Base-by-base conservation (phyloP, 2,113 vertebrate genomes). In the Nestor notabilis region DNA sequence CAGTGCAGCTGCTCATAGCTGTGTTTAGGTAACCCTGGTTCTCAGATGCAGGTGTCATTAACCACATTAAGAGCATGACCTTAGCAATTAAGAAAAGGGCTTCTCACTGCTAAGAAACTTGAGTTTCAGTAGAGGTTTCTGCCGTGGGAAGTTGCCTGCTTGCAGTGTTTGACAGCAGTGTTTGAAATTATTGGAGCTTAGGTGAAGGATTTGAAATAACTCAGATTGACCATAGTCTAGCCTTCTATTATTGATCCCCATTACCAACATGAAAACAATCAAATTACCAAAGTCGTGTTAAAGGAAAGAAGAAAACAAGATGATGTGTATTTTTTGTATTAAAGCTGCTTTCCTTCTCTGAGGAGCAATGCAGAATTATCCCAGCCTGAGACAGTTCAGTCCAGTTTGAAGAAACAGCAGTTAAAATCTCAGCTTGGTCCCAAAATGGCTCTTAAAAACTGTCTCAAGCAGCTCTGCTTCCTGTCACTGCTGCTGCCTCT, bases 291-390 rank as follows among this genome's bases (percentile, higher is more conserved):
- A 53, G 12, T 43, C 21, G 71, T 84, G 13, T 85, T 72, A 89
- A 95, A 89, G 39, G 53, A 93, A 95, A 97, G 84, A 96, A 93
- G 90, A 96, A 97, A 78, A 72, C 80, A 76, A 96, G 81, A 84
- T 52, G 37, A 61, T 85, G 70, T 63, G 80, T 83, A 93, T 37
- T 7, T 58, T 95, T 61, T 82, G 82, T 85, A 91, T 71, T 83
- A 83, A 93, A 91, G 79, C 33, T 85, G 74, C 91, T 89, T 95
- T 97, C 37, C 52, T 39, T 95, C 66, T 93, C 82, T 33, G 74
- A 94, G 78, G 53, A 93, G 47, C 47, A 79, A 93, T 76, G 91
- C 52, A 91, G 56, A 61, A 69, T 58, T 72, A 82, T 41, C 39
- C 35, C 29, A 49, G 61, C 35, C 81, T 41, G 29, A 93, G 74